Evolutionary conservation across 35 echinoderm and acorn worm genomes (phyloP).

Genomic region (Hemicentrotus pulcherrimus): DNA sequence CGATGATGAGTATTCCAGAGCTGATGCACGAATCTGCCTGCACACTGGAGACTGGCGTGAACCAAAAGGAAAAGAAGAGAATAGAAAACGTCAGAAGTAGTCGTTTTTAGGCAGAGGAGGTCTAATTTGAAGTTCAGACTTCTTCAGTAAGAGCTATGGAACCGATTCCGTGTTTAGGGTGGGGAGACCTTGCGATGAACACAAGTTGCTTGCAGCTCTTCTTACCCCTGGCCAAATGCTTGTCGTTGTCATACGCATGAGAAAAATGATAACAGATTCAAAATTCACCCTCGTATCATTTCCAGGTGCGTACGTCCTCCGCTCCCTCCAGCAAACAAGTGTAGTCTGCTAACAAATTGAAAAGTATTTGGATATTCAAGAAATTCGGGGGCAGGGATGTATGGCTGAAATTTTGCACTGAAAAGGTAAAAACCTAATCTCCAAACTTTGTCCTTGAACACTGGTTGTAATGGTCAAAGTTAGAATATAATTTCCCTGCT

Average conservation of each 20-base stretch:
- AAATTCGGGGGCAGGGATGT: neutral
- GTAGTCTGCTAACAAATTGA: neutral
- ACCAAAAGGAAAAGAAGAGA: neutral
- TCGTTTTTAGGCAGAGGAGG: neutral
- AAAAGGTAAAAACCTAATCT: neutral
- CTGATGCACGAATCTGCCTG: neutral
- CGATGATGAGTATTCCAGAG: neutral
- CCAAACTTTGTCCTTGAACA: neutral
- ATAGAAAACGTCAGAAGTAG: neutral
- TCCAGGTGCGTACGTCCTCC: neutral
- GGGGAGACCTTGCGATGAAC: neutral
- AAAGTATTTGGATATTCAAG: neutral
- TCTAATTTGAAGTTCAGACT: neutral
- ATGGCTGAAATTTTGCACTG: neutral
- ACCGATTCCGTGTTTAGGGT: neutral
- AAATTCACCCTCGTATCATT: neutral
- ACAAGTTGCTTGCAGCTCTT: neutral
- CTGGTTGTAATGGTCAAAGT: neutral
- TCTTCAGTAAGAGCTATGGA: neutral
- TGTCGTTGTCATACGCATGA: neutral
- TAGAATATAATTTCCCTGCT: neutral
- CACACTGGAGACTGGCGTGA: neutral
- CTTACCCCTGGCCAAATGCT: neutral
- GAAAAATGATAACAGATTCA: slow-evolving; percentile 11
- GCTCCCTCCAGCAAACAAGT: neutral